A percentile compares a stretch with the other conserved stretches of the same genome.
Conservation (phyloP, 2,888 invertebrate species). For the Dynastes grantii region DNA sequence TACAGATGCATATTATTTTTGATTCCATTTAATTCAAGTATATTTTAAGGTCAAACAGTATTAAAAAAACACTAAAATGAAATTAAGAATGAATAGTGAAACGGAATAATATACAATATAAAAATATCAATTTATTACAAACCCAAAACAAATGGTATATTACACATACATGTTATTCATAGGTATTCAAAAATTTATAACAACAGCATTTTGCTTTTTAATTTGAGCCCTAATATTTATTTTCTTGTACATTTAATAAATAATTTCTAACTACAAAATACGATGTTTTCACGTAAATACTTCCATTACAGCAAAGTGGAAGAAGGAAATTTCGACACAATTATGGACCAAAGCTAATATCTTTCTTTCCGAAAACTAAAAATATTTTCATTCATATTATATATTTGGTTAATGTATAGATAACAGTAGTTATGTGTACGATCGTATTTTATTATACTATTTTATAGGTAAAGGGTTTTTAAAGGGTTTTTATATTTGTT, state of each 20-base stretch:
- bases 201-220: slow-evolving; percentile 42
- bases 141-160: slow-evolving; percentile 49
- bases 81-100: slow-evolving; percentile 14
- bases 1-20: too few relatives aligned
- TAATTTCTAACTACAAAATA: slow-evolving; percentile 45
- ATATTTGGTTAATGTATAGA: slow-evolving; percentile 40
- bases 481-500: slow-evolving; percentile 41
- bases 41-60: too few relatives aligned
- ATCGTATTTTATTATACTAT: slow-evolving; percentile 26
- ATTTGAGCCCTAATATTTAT: slow-evolving; percentile 46
- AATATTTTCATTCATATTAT: slow-evolving; percentile 28
- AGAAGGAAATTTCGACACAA: neutral
- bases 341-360: slow-evolving; percentile 26
- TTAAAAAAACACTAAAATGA: neutral
- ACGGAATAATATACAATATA: slow-evolving; percentile 52
- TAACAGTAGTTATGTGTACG: slow-evolving; percentile 39
- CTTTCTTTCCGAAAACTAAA: slow-evolving; percentile 19
- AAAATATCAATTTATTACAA: slow-evolving; percentile 53
- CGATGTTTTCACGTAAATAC: slow-evolving; percentile 31
- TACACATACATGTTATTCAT: slow-evolving; percentile 36
- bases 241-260: slow-evolving; percentile 44
- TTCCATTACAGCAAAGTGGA: slow-evolving; percentile 31
- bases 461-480: slow-evolving; percentile 27
- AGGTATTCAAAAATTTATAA: slow-evolving; percentile 36
- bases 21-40: too few relatives aligned